Evolutionary conservation across 2,113 vertebrate species (phyloP).

Genomic region (Emydocephalus ijimae): DNA sequence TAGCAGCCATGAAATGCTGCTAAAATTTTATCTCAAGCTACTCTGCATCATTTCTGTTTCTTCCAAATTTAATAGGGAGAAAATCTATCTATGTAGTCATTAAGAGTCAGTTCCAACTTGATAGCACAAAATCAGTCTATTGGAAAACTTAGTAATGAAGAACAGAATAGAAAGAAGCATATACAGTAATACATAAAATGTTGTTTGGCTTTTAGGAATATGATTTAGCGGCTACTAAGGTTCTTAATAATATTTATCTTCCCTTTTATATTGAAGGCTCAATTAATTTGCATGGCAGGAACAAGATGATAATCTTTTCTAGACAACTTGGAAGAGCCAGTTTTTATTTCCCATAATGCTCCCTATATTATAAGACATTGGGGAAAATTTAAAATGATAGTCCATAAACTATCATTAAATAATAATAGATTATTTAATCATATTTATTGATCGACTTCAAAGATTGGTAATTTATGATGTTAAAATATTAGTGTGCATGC

Average conservation of each 20-base stretch:
- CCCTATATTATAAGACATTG: not conserved
- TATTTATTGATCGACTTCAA: not conserved
- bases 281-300: not conserved
- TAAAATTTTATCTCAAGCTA: not conserved
- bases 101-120: not conserved
- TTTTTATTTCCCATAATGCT: not conserved
- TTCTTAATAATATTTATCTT: not conserved
- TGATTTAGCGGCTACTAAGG: not conserved
- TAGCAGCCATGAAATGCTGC: not conserved
- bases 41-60: not conserved
- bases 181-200: not conserved
- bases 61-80: not conserved
- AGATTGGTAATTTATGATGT: not conserved
- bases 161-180: not conserved
- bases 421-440: not conserved
- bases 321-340: not conserved
- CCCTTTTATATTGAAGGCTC: not conserved
- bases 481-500: not conserved
- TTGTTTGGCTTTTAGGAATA: not conserved
- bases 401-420: not conserved
- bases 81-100: not conserved
- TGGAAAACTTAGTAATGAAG: not conserved
- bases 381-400: not conserved
- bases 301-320: not conserved
- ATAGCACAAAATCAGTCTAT: not conserved